Conservation (phyloP, 2,113 vertebrate species). For the Tychaedon coryphoeus region DNA sequence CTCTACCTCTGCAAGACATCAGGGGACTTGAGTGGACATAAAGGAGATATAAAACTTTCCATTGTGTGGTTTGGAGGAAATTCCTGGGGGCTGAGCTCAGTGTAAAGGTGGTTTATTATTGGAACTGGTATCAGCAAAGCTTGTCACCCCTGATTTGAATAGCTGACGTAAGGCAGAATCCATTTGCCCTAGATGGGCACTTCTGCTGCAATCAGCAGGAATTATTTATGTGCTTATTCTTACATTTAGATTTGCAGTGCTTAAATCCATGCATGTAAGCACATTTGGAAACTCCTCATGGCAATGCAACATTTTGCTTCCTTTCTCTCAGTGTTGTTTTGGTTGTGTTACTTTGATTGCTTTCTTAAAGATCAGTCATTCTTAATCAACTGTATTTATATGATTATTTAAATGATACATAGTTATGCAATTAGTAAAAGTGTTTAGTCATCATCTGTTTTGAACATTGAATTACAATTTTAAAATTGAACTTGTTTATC, state of each 20-base stretch:
- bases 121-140: not conserved
- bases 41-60: not conserved
- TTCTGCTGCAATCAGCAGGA: constrained; percentile 26
- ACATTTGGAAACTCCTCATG: not conserved
- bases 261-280: not conserved
- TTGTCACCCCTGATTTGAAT: not conserved
- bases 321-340: constrained; percentile 5
- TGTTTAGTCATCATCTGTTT: constrained; percentile 55
- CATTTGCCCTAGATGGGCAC: not conserved
- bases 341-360: constrained; percentile 24
- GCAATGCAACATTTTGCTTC: not conserved
- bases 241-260: not conserved
- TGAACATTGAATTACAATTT: constrained; percentile 32
- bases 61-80: not conserved
- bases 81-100: not conserved
- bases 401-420: constrained; percentile 58
- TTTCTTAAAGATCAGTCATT: constrained; percentile 52
- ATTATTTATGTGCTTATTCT: constrained; percentile 21
- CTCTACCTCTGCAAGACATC: not conserved
- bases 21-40: not conserved
- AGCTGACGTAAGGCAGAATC: not conserved
- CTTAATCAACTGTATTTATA: constrained; percentile 63
- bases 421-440: constrained; percentile 57
- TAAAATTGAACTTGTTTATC: not conserved
- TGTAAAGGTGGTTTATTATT: not conserved